Percentiles rank a stretch among this genome's conserved stretches.
Evolutionary conservation across 2,113 vertebrate genomes (phyloP).

Genomic region (mouse (Mus musculus)): DNA sequence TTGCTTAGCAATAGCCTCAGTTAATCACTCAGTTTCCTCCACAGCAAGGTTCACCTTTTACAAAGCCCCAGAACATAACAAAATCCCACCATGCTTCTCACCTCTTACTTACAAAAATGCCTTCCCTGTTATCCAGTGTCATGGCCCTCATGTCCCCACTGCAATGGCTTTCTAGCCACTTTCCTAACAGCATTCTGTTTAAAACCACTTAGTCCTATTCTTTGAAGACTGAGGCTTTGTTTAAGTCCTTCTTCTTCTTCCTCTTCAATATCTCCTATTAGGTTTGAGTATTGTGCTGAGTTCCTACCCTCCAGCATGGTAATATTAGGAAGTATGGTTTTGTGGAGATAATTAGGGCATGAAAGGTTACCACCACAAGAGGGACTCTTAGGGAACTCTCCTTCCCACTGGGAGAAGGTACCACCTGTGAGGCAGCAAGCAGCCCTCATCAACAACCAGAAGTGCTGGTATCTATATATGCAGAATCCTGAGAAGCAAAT

Average conservation of each 20-base stretch:
- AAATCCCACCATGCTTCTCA: too few species aligned
- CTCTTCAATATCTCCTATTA: neutral
- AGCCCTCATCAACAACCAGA: neutral
- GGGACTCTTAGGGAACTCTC: neutral
- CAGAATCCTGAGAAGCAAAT: neutral
- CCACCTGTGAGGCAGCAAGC: neutral
- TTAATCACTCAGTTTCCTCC: neutral
- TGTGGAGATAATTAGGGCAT: neutral
- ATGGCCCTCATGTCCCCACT: too few species aligned
- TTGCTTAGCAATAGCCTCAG: neutral
- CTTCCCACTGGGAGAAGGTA: neutral
- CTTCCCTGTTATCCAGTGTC: accelerated
- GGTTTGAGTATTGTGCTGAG: neutral
- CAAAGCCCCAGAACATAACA: neutral
- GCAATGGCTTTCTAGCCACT: neutral
- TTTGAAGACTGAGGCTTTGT: neutral
- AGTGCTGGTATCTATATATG: neutral
- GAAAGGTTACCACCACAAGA: neutral
- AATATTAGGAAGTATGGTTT: neutral
- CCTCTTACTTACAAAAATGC: too few species aligned
- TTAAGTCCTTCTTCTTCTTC: accelerated
- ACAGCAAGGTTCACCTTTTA: neutral
- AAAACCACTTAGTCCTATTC: too few species aligned
- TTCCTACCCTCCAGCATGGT: neutral
- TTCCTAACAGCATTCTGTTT: too few species aligned